Evolutionary conservation across 2,113 vertebrate species (phyloP), one percentile per base, ranked within the genome.

Genomic region (Crotophaga sulcirostris): DNA sequence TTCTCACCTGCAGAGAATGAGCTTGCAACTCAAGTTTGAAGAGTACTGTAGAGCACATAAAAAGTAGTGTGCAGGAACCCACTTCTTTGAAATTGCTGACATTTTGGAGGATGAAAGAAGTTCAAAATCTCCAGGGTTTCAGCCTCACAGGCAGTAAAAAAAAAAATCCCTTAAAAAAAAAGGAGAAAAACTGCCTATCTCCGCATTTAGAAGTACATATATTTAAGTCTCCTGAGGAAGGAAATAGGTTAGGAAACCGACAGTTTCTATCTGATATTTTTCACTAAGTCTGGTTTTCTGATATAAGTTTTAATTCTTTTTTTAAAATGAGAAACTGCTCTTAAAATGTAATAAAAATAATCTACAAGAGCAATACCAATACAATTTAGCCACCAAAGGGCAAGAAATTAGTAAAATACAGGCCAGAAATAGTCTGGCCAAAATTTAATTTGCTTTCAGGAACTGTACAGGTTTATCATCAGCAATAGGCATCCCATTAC

Each of bases 51-150:
- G 36, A 86, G 31, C 36, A 51, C 1, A 12, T 90, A 68, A 81
- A 67, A 95, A 91, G 63, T 45, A 80, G 33, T 18, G 11, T 40
- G 47, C 14, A 44, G 47, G 24, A 93, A 72, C 31, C 25, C 64
- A 68, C n/a, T 75, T n/a, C 55, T 92, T 87, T 94, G 72, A 92
- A 96, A 93, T 25, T 88, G 73, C 66, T 90, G 86, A 90, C 76
- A 84, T 73, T 86, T 44, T 77, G 28, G 60, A 89, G 69, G 51
- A 94, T 90, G 34, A 90, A 95, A 93, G 96, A 34, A 63, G 36
- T 12, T 78, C 84, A 69, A 93, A 93, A 84, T 73, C 80, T 89
- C 92, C 54, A 62, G 73, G 44, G 64, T 25, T 90, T 36, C 62
- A 60, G 54, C 20, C 68, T 92, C 76, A 78, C 6, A 72, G 38